phyloP scores from a whole-genome alignment of 2,888 invertebrate genomes.

The Ceramica pisi region DNA sequence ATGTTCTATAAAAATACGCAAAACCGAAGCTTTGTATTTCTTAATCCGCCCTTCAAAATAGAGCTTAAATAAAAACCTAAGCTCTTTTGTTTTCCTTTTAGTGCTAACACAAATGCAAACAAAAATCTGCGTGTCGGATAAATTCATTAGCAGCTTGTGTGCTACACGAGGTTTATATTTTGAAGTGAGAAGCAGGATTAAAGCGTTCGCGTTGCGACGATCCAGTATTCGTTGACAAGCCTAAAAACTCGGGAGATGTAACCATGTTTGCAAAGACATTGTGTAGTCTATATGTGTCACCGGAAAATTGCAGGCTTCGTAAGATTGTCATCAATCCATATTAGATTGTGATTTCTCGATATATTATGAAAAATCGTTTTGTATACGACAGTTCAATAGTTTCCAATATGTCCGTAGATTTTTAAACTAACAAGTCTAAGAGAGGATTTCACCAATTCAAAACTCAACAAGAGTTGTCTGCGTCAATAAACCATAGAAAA shows the following conservation, averaged over 20 bases:
- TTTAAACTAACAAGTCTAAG: too few species aligned
- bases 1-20: background rate
- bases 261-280: background rate
- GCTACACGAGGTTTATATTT: slow-evolving; percentile 3
- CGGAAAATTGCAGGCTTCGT: too few species aligned
- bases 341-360: too few species aligned
- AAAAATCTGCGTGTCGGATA: background rate
- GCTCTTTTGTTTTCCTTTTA: slow-evolving; percentile 1
- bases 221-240: slow-evolving; percentile 14
- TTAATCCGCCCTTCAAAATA: background rate
- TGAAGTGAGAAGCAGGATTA: slow-evolving; percentile 15
- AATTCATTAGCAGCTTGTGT: slow-evolving; percentile 3
- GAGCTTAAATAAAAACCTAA: background rate
- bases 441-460: too few species aligned
- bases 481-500: too few species aligned
- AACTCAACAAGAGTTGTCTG: too few species aligned
- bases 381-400: too few species aligned
- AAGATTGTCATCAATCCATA: too few species aligned
- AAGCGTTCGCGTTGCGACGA: background rate
- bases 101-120: background rate
- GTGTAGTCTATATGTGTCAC: too few species aligned
- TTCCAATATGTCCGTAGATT: too few species aligned
- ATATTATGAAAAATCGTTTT: too few species aligned
- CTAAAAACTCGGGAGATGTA: slow-evolving; percentile 6
- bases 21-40: background rate